phyloP scores from a whole-genome alignment of 1,140 invertebrate species.

The Metaphire vulgaris region DNA sequence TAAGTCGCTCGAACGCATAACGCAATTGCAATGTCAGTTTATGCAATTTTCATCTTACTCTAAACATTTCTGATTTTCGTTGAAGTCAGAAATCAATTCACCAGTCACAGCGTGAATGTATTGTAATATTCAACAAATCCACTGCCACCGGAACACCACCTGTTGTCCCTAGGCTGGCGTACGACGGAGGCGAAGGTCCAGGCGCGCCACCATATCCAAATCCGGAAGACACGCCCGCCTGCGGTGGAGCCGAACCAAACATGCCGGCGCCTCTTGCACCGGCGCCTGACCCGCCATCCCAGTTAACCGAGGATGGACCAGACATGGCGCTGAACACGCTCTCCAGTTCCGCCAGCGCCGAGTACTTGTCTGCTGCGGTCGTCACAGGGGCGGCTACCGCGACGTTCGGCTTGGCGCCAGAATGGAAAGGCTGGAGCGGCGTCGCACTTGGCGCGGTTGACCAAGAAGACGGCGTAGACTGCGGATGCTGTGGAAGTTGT shows the following conservation, averaged over 20 bases:
- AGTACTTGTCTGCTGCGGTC: constrained; percentile 11
- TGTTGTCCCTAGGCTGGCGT: neutral
- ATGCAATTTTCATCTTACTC: too few species aligned
- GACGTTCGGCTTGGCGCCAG: neutral
- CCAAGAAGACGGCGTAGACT: neutral
- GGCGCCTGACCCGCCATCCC: too few species aligned
- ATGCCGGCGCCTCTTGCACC: too few species aligned
- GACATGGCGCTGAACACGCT: neutral
- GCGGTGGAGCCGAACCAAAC: neutral
- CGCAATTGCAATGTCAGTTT: too few species aligned
- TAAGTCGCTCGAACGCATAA: too few species aligned
- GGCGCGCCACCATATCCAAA: neutral
- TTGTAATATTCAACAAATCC: neutral
- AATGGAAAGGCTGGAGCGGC: neutral
- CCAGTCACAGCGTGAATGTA: too few species aligned
- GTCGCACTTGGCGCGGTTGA: neutral
- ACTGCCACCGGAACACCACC: neutral
- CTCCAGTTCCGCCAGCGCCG: constrained; percentile 8
- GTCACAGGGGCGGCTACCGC: neutral
- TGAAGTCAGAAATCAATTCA: too few species aligned
- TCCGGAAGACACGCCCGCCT: neutral
- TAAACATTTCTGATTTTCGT: too few species aligned
- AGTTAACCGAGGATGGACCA: constrained; percentile 4
- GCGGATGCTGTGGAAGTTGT: neutral
- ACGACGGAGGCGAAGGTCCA: neutral